phyloP scores from a whole-genome alignment of 2,113 vertebrate genomes.

The Etia nguti region DNA sequence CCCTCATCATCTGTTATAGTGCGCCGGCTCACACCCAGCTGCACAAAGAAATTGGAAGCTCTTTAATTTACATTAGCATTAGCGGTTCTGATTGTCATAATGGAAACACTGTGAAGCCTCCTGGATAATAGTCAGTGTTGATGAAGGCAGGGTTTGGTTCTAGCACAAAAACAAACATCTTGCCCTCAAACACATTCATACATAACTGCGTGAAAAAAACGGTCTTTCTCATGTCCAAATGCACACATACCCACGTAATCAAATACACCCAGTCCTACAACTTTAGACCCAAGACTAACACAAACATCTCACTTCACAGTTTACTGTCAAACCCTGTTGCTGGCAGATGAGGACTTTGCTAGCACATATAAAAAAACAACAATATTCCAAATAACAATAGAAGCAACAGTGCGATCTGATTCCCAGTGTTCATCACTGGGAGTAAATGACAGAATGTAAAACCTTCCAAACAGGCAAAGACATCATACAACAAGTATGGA shows the following conservation, averaged over 20 bases:
- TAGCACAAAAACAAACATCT: conserved; percentile 48
- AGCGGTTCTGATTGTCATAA: conserved; percentile 52
- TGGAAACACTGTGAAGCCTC: conserved; percentile 49
- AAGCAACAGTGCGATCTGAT: background rate
- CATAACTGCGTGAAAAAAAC: background rate
- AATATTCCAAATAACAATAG: conserved; percentile 11
- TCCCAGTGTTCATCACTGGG: background rate
- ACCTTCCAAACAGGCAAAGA: background rate
- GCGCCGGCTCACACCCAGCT: conserved; percentile 24
- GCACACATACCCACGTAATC: conserved; percentile 18
- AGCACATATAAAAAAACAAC: conserved; percentile 1
- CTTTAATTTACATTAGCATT: conserved; percentile 60
- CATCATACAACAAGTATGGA: background rate
- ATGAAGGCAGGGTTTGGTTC: conserved; percentile 39
- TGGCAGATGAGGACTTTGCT: conserved; percentile 25
- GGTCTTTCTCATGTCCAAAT: background rate
- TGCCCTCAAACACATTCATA: background rate
- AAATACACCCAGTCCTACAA: conserved; percentile 10
- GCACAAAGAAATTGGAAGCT: conserved; percentile 25
- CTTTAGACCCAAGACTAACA: conserved; percentile 43
- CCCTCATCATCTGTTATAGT: conserved; percentile 15
- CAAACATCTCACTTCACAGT: conserved; percentile 57
- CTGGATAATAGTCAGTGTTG: conserved; percentile 41
- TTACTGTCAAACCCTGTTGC: conserved; percentile 42
- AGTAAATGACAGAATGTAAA: conserved; percentile 7